phyloP scores from a whole-genome alignment of 2,888 invertebrate species.

The Callyntrura guangdongensis region DNA sequence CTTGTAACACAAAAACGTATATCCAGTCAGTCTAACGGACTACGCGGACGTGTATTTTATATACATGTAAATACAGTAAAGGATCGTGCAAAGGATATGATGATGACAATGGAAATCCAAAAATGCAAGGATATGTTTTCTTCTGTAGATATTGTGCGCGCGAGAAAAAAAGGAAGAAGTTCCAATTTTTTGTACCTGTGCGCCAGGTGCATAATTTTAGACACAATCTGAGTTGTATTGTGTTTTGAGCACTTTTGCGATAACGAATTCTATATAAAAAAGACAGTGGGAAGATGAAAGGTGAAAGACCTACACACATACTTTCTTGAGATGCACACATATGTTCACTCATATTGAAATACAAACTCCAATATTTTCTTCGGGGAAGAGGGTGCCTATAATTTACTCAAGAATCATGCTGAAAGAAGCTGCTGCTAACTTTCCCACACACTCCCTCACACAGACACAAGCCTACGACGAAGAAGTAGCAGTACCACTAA shows the following conservation, averaged over 20 bases:
- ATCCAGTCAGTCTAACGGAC: no score
- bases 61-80: background rate
- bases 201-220: constrained; percentile 58
- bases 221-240: constrained; percentile 45
- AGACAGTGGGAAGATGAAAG: constrained; percentile 71
- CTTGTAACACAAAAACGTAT: background rate
- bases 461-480: constrained; percentile 6
- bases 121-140: background rate
- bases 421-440: constrained; percentile 77
- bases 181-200: constrained; percentile 31
- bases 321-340: constrained; percentile 25
- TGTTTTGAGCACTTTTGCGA: constrained; percentile 56
- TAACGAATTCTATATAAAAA: constrained; percentile 24
- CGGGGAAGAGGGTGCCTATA: constrained; percentile 36
- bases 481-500: background rate
- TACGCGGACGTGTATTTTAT: background rate
- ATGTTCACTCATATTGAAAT: background rate
- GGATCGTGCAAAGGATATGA: background rate
- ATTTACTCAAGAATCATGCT: constrained; percentile 71
- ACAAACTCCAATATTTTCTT: background rate
- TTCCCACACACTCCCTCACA: constrained; percentile 75
- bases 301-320: constrained; percentile 76
- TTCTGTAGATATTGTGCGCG: background rate
- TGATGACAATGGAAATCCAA: constrained; percentile 29
- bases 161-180: background rate